Base-by-base conservation (phyloP, 2,113 vertebrate species). In the Oriolus oriolus region DNA sequence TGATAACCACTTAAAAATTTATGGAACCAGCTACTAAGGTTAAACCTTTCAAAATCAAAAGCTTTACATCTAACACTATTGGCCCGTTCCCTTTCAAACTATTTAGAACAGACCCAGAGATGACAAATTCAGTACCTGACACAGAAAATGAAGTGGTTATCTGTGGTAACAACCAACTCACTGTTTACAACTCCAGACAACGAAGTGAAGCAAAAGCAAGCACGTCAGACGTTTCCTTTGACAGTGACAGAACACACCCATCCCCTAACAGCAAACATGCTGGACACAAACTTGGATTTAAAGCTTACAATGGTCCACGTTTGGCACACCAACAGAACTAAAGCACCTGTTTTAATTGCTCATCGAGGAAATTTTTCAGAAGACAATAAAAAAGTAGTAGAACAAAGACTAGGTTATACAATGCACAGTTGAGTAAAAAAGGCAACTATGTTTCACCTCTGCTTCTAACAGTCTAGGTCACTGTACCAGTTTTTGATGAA, bases 311-410 rank as follows among this genome's bases (percentile, higher is more conserved):
- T 79, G 85, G 92, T 96, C 90, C 93, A 93, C 95, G 93, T 97
- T 98, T 98, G 98, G 97, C 98, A 98, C 96, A 57, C 74, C 71
- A 94, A 93, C 94, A 94, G 94, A 96, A 96, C 92, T 92, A 95
- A 96, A 97, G 96, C 88, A 94, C 91, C 95, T 87, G 66, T 94
- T 95, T 93, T 31, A 86, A 82, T 89, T 88, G 61, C 71, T 92
- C 84, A 31, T 78, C 6, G 31, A 96, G 64, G 47, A 89, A 50
- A 44, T 16, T 79, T 84, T 85, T 50, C 78, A 73, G 87, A 92
- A 66, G 54, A 91, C 94, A 80, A 86, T 93, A 94, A 92, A 93
- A 81, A 97, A 93, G 93, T 94, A 84, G 83, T 93, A 94, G 66
- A 88, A 78, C 80, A 96, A 85, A 78, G 73, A 78, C 87, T 88